Base-by-base conservation (phyloP, 1,140 invertebrate species). In the Habropoda laboriosa region DNA sequence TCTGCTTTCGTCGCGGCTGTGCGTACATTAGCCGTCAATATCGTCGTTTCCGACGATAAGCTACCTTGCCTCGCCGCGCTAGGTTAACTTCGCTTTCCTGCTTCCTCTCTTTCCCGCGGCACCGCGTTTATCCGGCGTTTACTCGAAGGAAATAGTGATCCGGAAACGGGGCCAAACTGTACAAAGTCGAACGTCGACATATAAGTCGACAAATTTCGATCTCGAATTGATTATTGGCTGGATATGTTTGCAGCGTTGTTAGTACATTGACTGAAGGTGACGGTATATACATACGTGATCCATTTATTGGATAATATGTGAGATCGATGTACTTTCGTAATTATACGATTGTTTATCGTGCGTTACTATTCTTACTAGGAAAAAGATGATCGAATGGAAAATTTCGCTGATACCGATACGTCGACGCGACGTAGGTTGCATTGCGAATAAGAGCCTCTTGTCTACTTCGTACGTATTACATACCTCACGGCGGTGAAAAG, bases 401-500 rank as follows among this genome's bases (percentile, higher is more conserved):
- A 42, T 82, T 82, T 83, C 8, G 10, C 38, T 24, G 67, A 79
- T 72, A 72, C 45, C 51, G 27, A 57, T 40, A n/a, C 10, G 18
- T 49, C 2, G 57, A 30, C 45, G 18, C 24, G 57, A 60, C 68
- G n/a, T 68, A 38, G 49, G 27, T 64, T 64, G 66, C 45, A 27
- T 49, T 45, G 79, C 40, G 47, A 74, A 74, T 84, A 79, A 70
- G 42, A 60, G 53, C 72, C 57, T 61, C 58, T 64, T 79, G 53
- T 55, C 63, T 64, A 83, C 38, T 72, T 47, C 2, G 27, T 30
- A 64, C 35, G 38, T 81, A 79, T 83, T 81, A 64, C 73, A 64
- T 68, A 81, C 80, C 55, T 71, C 49, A 66, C 49, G 67, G 51
- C 77, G 77, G 81, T 83, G 82, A 85, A 85, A 85, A 85, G 82